Conservation (phyloP, 2,888 invertebrate species). For the Andrena fulva region DNA sequence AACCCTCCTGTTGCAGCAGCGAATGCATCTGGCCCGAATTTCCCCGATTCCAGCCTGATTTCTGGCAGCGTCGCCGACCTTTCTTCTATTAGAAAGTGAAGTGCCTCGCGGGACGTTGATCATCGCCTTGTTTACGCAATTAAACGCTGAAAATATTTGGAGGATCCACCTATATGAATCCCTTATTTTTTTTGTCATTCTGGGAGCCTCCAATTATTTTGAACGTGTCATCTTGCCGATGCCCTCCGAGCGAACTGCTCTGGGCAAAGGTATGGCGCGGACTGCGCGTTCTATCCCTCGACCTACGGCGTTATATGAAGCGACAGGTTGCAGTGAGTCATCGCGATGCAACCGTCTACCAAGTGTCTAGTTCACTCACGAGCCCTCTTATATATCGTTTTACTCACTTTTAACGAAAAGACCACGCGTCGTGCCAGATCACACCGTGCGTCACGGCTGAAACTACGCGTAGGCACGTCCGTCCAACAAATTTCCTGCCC, state of each 20-base stretch:
- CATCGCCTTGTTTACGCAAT: neutral
- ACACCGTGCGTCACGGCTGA: neutral
- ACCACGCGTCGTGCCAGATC: neutral
- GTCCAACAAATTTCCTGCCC: neutral
- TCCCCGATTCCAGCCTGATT: neutral
- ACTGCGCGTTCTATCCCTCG: neutral
- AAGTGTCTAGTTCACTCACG: conserved; percentile 43
- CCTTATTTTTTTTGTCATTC: neutral
- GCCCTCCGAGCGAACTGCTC: neutral
- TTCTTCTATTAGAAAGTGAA: neutral
- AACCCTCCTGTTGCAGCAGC: neutral
- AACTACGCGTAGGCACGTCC: neutral
- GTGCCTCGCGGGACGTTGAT: neutral
- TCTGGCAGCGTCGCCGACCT: neutral
- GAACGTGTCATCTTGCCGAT: neutral
- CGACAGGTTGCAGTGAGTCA: conserved; percentile 62
- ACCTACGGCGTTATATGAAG: conserved; percentile 24
- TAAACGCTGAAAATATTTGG: neutral
- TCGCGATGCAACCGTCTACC: conserved; percentile 30
- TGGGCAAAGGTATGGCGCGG: neutral
- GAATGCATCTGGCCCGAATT: neutral
- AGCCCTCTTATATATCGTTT: conserved; percentile 1
- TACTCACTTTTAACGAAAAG: conserved; percentile 16
- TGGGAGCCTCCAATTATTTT: neutral
- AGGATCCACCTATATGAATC: neutral